Conservation (phyloP, 2,888 invertebrate genomes). For the Blera fallax region DNA sequence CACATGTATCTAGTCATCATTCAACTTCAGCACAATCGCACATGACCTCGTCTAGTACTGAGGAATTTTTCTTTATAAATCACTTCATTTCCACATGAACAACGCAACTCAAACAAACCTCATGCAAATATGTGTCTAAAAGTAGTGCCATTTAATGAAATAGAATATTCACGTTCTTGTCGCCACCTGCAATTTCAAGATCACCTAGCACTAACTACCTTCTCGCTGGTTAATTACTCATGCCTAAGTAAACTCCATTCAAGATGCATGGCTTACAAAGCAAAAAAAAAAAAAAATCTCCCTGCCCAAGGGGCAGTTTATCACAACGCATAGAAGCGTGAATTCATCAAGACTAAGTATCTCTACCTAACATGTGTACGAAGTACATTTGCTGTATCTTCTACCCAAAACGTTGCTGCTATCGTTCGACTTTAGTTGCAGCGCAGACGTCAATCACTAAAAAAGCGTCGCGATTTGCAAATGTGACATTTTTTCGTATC, state of each 20-base stretch:
- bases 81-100: conserved; percentile 26
- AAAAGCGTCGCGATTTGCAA: conserved; percentile 54
- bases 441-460: conserved; percentile 64
- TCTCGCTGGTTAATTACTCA: conserved; percentile 26
- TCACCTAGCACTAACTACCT: conserved; percentile 28
- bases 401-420: conserved; percentile 21
- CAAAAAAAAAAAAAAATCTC: not conserved
- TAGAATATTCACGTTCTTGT: conserved; percentile 54
- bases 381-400: not conserved
- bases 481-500: conserved; percentile 55
- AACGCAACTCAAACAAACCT: conserved; percentile 19
- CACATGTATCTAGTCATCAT: not conserved
- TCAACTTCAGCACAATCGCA: not conserved
- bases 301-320: conserved; percentile 1
- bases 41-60: conserved; percentile 13
- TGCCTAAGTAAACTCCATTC: conserved; percentile 20
- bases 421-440: conserved; percentile 62
- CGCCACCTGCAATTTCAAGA: conserved; percentile 46
- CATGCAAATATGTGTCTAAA: not conserved
- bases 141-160: conserved; percentile 11
- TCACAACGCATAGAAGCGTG: conserved; percentile 46
- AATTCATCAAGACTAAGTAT: conserved; percentile 37
- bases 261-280: conserved; percentile 48
- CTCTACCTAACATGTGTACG: not conserved
- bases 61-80: not conserved